A percentile compares a stretch with the other conserved stretches of the same genome.
Evolutionary conservation across 1,140 invertebrate species (phyloP).

Genomic region (Tetramorium simillimum): DNA sequence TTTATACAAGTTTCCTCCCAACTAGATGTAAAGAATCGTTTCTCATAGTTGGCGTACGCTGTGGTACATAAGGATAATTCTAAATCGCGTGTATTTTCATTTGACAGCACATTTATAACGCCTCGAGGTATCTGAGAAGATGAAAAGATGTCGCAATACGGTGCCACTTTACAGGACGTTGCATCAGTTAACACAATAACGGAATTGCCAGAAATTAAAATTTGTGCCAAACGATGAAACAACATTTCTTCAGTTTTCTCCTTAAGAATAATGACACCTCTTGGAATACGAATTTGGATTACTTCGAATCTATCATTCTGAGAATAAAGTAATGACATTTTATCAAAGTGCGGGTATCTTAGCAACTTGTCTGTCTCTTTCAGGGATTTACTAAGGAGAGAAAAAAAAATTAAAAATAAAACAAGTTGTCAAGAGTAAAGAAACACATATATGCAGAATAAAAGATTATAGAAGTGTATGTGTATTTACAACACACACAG

Average conservation of each 20-base stretch:
- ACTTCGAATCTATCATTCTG: constrained; percentile 26
- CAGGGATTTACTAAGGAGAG: neutral
- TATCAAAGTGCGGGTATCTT: neutral
- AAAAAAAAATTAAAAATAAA: neutral
- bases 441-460: neutral
- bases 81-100: neutral
- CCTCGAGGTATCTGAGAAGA: neutral
- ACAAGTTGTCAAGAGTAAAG: neutral
- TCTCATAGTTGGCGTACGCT: neutral
- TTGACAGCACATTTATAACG: constrained; percentile 10
- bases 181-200: constrained; percentile 4
- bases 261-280: neutral
- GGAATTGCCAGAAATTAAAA: constrained; percentile 39
- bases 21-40: neutral
- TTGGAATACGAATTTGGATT: neutral
- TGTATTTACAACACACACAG: neutral
- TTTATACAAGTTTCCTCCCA: neutral
- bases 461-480: neutral
- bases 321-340: neutral
- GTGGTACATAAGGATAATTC: neutral
- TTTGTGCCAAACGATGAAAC: neutral
- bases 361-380: neutral
- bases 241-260: neutral
- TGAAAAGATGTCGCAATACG: constrained; percentile 16
- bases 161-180: neutral